Conservation (phyloP, 1,140 invertebrate species). For the Drosophila murphyi region DNA sequence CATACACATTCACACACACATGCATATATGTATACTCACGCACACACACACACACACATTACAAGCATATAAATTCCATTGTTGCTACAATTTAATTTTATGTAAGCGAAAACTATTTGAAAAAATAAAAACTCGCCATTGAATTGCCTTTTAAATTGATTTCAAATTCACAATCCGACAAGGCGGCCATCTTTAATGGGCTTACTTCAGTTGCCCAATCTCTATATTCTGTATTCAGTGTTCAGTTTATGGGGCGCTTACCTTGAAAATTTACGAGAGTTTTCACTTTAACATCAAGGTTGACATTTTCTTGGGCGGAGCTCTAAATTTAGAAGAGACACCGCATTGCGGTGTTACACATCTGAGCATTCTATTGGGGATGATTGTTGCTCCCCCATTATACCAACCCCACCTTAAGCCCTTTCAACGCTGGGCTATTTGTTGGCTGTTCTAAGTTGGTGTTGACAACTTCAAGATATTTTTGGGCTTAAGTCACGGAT, state of each 20-base stretch:
- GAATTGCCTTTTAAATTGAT: constrained; percentile 31
- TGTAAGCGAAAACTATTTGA: constrained; percentile 60
- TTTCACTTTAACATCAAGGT: constrained; percentile 58
- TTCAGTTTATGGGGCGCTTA: constrained; percentile 29
- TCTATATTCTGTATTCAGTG: constrained; percentile 14
- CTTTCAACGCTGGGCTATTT: constrained; percentile 46
- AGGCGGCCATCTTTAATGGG: constrained; percentile 59
- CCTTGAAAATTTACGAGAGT: constrained; percentile 73
- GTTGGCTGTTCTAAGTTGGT: constrained; percentile 55
- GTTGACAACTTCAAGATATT: constrained; percentile 55
- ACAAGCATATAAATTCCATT: constrained; percentile 68
- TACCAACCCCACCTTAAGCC: constrained; percentile 20
- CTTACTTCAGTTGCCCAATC: constrained; percentile 31
- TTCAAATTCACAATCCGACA: constrained; percentile 7
- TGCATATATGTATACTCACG: constrained; percentile 13
- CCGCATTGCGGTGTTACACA: constrained; percentile 16
- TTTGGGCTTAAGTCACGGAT: constrained; percentile 37
- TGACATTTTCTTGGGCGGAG: constrained; percentile 37
- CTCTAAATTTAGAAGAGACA: constrained; percentile 43
- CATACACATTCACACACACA: constrained; percentile 26
- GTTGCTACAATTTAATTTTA: constrained; percentile 61
- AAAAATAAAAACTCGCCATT: constrained; percentile 39
- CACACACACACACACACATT: constrained; percentile 27
- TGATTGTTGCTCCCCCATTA: constrained; percentile 23
- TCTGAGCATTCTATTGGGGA: constrained; percentile 28